A percentile compares a stretch with the other conserved stretches of the same genome.
These are phyloP conservation scores for Astur gentilis DNA, from an alignment of 2,113 vertebrate genomes.

Conservation along the genomic window DNA sequence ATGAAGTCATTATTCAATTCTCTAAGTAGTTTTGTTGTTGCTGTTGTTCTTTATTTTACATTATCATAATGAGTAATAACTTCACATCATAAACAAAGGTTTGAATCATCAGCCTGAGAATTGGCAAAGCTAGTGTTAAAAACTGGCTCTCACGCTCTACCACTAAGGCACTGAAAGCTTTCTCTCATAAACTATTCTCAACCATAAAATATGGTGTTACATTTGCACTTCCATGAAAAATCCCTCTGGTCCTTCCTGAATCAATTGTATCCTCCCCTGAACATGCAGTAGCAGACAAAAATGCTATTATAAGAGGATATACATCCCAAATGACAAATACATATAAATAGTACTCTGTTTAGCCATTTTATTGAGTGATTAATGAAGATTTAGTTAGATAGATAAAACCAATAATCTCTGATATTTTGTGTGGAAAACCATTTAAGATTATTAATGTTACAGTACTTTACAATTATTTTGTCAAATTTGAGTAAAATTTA, in stretches of 20 bases:
- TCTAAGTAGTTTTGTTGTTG: neutral
- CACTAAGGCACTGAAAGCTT: neutral
- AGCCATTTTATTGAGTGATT: neutral
- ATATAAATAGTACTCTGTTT: conserved; percentile 13
- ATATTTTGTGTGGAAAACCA: neutral
- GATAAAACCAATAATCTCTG: conserved; percentile 10
- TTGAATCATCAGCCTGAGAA: neutral
- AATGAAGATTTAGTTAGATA: neutral
- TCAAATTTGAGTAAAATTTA: neutral
- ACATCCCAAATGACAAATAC: conserved; percentile 1
- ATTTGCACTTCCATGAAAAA: conserved; percentile 50
- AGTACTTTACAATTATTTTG: neutral
- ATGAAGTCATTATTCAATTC: neutral
- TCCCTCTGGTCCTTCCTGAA: conserved; percentile 30
- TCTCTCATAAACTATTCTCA: conserved; percentile 19
- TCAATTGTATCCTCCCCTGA: conserved; percentile 23
- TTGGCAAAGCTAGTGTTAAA: neutral
- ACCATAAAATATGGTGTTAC: conserved; percentile 10
- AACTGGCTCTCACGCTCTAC: neutral
- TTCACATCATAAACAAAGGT: neutral
- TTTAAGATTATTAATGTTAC: neutral
- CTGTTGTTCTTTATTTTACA: neutral
- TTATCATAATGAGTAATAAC: neutral
- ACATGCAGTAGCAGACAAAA: neutral
- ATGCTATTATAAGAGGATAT: neutral